phyloP scores from a whole-genome alignment of 2,888 invertebrate species.

The Caenorhabditis auriculariae region DNA sequence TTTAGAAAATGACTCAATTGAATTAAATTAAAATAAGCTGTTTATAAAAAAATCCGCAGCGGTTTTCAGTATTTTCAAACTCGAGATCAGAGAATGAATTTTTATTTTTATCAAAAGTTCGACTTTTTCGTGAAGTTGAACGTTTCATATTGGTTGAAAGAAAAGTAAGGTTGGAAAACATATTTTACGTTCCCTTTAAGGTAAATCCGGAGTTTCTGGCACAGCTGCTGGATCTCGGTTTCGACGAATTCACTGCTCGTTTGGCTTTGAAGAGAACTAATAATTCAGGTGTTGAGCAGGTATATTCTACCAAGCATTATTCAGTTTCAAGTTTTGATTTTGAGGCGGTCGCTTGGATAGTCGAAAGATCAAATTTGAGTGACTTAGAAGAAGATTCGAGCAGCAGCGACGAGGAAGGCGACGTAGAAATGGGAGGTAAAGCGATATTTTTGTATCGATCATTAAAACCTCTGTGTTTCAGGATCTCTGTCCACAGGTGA shows the following conservation, averaged over 20 bases:
- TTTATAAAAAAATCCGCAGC: no score
- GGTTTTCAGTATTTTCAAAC: no score
- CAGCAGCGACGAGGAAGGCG: conserved; percentile 30
- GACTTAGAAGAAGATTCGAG: conserved; percentile 39
- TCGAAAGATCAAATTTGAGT: conserved; percentile 47
- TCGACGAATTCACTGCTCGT: conserved; percentile 43
- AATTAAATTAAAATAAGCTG: no score
- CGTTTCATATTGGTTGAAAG: background rate
- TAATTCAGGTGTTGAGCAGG: conserved; percentile 47
- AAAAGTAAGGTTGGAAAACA: background rate
- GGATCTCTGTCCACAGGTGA: conserved; percentile 6
- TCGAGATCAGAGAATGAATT: no score
- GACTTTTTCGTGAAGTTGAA: background rate
- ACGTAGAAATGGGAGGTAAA: conserved; percentile 31
- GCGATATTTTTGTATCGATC: background rate
- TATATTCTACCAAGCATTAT: conserved; percentile 10
- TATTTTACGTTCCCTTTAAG: no score
- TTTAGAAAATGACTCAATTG: no score
- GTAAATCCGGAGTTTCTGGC: conserved; percentile 31
- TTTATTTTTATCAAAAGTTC: conserved; percentile 1
- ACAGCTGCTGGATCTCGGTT: conserved; percentile 45
- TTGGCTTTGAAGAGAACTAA: conserved; percentile 45
- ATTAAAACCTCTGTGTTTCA: background rate
- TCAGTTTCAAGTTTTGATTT: conserved; percentile 4
- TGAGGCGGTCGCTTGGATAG: conserved; percentile 48